A percentile compares a stretch with the other conserved stretches of the same genome.
Conservation (phyloP, 2,888 invertebrate genomes). For the Carabus problematicus region DNA sequence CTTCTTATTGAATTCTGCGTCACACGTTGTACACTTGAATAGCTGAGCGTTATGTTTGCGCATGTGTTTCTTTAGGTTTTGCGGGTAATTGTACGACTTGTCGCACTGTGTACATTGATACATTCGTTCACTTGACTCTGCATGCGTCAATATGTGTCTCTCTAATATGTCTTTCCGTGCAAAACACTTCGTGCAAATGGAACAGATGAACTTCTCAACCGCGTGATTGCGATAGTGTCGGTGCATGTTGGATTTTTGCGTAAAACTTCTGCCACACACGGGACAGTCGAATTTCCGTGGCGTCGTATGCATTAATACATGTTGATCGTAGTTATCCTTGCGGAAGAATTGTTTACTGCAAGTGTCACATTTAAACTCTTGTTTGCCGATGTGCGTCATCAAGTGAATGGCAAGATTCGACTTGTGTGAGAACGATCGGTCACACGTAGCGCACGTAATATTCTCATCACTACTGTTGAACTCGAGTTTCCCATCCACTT, state of each 20-base stretch:
- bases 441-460: conserved; percentile 20
- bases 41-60: no score
- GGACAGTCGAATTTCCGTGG: conserved; percentile 8
- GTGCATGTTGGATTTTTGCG: conserved; percentile 5
- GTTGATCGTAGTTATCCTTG: conserved; percentile 20
- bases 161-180: neutral
- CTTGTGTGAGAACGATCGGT: conserved; percentile 14
- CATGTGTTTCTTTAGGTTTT: no score
- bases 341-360: conserved; percentile 26
- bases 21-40: no score
- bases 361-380: conserved; percentile 23
- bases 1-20: no score
- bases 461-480: conserved; percentile 8
- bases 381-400: conserved; percentile 24
- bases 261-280: conserved; percentile 19
- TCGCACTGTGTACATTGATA: no score
- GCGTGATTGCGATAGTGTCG: conserved; percentile 4
- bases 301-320: conserved; percentile 9
- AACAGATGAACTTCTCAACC: neutral
- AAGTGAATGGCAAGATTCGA: conserved; percentile 23
- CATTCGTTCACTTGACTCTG: neutral
- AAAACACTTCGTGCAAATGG: neutral
- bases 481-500: conserved; percentile 3
- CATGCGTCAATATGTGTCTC: neutral
- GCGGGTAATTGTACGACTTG: no score